Conservation (phyloP, 2,797 vertebrate species). For the Paratrypauchen microcephalus region DNA sequence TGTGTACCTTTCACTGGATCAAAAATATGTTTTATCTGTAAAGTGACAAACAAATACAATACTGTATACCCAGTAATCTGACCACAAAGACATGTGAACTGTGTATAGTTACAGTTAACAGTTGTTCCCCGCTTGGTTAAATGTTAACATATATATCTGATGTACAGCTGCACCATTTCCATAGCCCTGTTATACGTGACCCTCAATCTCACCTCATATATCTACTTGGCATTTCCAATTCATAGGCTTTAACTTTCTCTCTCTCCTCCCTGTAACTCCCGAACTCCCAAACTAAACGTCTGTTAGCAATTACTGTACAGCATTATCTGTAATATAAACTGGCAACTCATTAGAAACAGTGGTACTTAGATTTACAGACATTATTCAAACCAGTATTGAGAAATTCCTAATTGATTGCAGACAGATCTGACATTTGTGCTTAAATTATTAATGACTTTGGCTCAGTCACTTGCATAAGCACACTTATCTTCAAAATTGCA, state of each 20-base stretch:
- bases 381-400: neutral
- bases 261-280: constrained; percentile 15
- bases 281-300: constrained; percentile 55
- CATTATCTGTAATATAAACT: constrained; percentile 17
- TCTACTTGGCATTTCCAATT: constrained; percentile 17
- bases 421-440: neutral
- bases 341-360: constrained; percentile 13
- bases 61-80: neutral
- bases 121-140: neutral
- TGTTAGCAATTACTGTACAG: constrained; percentile 16
- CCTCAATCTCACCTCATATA: constrained; percentile 13
- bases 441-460: neutral
- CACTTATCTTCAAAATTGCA: constrained; percentile 1
- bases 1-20: no score
- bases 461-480: neutral
- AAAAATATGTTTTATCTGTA: no score
- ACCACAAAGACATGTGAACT: neutral
- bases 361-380: neutral
- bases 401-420: neutral
- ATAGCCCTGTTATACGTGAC: constrained; percentile 43
- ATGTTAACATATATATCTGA: neutral
- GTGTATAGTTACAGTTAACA: neutral
- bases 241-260: constrained; percentile 21
- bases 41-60: no score
- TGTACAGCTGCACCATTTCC: neutral